These are phyloP conservation scores for Muraenolepis orangiensis DNA, from an alignment of 2,797 vertebrate species.

Conservation along the genomic window DNA sequence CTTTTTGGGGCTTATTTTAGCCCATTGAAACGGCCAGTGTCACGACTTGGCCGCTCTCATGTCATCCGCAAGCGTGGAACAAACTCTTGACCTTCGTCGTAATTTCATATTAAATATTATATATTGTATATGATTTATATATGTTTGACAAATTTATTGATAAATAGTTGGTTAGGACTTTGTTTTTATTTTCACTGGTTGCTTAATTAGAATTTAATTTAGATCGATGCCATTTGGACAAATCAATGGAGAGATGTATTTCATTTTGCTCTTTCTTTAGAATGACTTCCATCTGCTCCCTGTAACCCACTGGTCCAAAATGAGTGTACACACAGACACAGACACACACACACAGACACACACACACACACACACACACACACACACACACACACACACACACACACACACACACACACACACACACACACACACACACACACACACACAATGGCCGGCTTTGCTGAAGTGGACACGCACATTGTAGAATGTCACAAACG, in stretches of 20 bases:
- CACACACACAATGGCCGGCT: not conserved
- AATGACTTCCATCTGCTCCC: constrained; percentile 43
- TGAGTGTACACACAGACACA: constrained; percentile 17
- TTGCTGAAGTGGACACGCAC: constrained; percentile 34
- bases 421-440: too few relatives aligned
- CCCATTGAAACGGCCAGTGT: constrained; percentile 24
- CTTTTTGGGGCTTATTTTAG: constrained; percentile 14
- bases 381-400: too few relatives aligned
- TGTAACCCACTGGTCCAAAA: constrained; percentile 44
- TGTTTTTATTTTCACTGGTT: not conserved
- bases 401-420: too few relatives aligned
- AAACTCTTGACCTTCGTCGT: constrained; percentile 3
- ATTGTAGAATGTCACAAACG: constrained; percentile 68
- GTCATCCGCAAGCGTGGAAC: constrained; percentile 18
- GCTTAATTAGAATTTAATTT: not conserved
- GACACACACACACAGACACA: too few relatives aligned
- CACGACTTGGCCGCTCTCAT: constrained; percentile 3
- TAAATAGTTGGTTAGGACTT: not conserved
- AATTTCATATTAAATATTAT: not conserved
- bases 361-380: too few relatives aligned
- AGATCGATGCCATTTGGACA: not conserved
- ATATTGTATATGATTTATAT: too few relatives aligned
- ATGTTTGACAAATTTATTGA: not conserved
- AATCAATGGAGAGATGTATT: not conserved
- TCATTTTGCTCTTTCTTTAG: not conserved